A percentile compares a stretch with the other conserved stretches of the same genome.
Evolutionary conservation across 1,140 invertebrate species (phyloP).

Genomic region (Heliconius melpomene): DNA sequence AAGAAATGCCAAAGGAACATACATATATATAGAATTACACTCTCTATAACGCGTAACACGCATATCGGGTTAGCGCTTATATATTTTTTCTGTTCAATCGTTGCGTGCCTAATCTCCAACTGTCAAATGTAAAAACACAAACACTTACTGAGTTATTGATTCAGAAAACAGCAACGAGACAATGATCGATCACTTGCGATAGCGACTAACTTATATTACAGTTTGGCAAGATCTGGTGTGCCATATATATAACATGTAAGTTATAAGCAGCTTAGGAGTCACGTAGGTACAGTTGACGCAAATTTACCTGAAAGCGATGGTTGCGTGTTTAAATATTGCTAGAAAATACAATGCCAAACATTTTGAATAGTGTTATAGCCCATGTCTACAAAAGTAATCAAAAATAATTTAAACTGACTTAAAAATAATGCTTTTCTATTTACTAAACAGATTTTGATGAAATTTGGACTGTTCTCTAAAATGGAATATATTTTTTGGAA

Average conservation of each 20-base stretch:
- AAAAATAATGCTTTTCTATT: too few relatives aligned
- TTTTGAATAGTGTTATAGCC: too few relatives aligned
- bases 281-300: neutral
- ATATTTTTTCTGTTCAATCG: neutral
- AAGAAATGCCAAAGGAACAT: neutral
- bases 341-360: too few relatives aligned
- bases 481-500: too few relatives aligned
- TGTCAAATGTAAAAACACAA: constrained; percentile 7
- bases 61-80: neutral
- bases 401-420: too few relatives aligned
- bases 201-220: neutral
- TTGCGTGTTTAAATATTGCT: neutral
- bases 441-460: too few relatives aligned
- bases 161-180: constrained; percentile 8
- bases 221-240: neutral
- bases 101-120: constrained; percentile 1
- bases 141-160: neutral
- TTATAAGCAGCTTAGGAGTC: neutral
- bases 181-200: constrained; percentile 1
- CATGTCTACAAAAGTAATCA: too few relatives aligned
- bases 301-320: neutral
- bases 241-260: neutral
- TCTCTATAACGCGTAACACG: neutral
- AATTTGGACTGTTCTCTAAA: too few relatives aligned
- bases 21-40: neutral